These are phyloP conservation scores for Heliconius melpomene DNA, from an alignment of 1,140 invertebrate species.

Conservation along the genomic window DNA sequence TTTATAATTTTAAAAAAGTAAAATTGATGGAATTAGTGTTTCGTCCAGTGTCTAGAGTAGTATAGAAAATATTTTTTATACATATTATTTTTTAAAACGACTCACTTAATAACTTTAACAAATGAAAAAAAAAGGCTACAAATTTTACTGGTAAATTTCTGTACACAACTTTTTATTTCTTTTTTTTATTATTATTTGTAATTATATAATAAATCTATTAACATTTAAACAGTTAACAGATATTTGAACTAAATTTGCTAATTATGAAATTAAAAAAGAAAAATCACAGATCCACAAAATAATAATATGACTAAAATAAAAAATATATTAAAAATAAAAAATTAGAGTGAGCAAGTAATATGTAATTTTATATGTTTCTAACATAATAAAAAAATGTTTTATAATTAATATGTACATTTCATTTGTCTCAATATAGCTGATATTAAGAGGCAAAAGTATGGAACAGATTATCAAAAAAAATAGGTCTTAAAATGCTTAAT, in stretches of 20 bases:
- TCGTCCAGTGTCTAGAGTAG: slow-evolving; percentile 24
- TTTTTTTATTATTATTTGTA: neutral
- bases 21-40: slow-evolving; percentile 21
- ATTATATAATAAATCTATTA: neutral
- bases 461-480: no score
- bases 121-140: neutral
- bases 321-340: neutral
- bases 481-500: no score
- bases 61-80: slow-evolving; percentile 22
- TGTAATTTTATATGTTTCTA: neutral
- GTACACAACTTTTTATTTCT: neutral
- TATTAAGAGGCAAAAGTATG: no score
- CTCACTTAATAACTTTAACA: neutral
- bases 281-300: neutral
- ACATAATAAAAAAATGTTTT: no score
- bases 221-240: neutral
- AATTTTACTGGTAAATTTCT: neutral
- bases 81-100: slow-evolving; percentile 11
- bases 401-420: no score
- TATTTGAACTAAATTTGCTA: neutral
- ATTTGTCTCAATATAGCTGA: no score
- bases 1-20: slow-evolving; percentile 2
- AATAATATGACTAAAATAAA: neutral
- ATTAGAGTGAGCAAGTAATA: neutral
- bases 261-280: neutral